Percentiles rank a stretch among this genome's conserved stretches.
phyloP scores from a whole-genome alignment of 2,113 vertebrate genomes.

The Oenanthe oenanthe region DNA sequence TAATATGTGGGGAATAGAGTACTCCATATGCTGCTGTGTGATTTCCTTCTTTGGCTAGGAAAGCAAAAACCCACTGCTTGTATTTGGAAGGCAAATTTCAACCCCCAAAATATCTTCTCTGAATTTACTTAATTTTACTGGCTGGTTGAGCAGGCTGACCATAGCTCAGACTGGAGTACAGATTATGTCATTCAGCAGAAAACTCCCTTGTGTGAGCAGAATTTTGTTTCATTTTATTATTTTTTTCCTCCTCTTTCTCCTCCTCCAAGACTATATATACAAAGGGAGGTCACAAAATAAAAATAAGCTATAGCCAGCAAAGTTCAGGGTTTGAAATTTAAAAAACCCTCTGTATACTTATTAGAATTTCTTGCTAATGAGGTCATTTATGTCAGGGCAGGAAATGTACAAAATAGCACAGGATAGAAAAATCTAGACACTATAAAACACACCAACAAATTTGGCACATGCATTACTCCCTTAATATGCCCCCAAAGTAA shows the following conservation, averaged over 20 bases:
- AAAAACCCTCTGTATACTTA: background rate
- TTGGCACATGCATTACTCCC: background rate
- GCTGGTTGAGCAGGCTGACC: background rate
- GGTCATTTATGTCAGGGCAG: conserved; percentile 56
- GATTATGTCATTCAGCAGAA: conserved; percentile 46
- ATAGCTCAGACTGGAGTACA: background rate
- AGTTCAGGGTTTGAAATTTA: background rate
- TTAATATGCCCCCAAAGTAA: conserved; percentile 55
- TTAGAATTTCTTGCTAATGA: conserved; percentile 60
- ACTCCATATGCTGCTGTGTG: background rate
- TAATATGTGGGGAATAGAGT: background rate
- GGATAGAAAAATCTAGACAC: conserved; percentile 43
- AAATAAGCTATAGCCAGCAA: background rate
- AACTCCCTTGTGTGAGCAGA: background rate
- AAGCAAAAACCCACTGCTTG: conserved; percentile 24
- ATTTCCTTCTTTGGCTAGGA: conserved; percentile 32
- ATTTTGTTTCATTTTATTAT: background rate
- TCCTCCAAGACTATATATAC: background rate
- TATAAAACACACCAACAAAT: conserved; percentile 37
- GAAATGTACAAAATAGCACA: conserved; percentile 48
- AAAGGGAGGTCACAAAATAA: background rate
- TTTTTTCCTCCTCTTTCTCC: background rate
- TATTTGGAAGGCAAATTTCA: conserved; percentile 27
- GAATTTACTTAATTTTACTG: conserved; percentile 23
- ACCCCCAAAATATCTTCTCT: background rate